Conservation (phyloP, 2,797 vertebrate species). For the Phrynocephalus vlangalii region DNA sequence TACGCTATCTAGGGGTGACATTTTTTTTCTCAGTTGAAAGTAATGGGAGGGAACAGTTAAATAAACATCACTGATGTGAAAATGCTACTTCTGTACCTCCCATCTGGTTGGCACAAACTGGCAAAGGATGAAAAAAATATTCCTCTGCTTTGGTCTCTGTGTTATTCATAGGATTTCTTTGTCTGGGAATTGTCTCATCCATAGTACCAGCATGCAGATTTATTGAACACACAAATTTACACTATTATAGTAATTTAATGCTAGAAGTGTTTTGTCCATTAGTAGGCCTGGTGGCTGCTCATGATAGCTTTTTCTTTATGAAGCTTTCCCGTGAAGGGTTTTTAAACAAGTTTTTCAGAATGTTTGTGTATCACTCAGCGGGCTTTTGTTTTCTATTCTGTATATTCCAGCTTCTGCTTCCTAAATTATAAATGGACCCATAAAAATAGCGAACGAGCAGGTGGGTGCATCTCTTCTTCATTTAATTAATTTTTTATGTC, state of each 20-base stretch:
- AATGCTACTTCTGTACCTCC: not conserved
- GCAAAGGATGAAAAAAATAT: not conserved
- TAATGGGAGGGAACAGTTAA: no score
- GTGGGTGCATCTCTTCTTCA: not conserved
- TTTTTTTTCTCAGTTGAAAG: not conserved
- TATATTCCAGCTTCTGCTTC: conserved; percentile 22
- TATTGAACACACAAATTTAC: not conserved
- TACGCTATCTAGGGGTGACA: not conserved
- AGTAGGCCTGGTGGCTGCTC: not conserved
- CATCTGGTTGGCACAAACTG: not conserved
- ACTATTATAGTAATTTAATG: not conserved
- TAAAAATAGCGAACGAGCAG: not conserved
- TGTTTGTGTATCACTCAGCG: not conserved
- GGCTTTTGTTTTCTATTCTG: conserved; percentile 24
- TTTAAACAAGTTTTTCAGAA: not conserved
- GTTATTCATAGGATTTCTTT: not conserved
- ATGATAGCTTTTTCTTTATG: conserved; percentile 31
- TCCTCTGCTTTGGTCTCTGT: not conserved
- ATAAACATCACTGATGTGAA: not conserved
- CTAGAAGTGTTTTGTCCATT: not conserved
- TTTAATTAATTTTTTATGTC: conserved; percentile 60
- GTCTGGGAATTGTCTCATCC: not conserved
- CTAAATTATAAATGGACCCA: conserved; percentile 41
- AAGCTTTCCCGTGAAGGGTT: conserved; percentile 7
- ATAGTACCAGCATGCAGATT: conserved; percentile 12